A percentile compares a stretch with the other conserved stretches of the same genome.
phyloP scores from a whole-genome alignment of 2,888 invertebrate genomes.

The Acanthosepion lycidas region DNA sequence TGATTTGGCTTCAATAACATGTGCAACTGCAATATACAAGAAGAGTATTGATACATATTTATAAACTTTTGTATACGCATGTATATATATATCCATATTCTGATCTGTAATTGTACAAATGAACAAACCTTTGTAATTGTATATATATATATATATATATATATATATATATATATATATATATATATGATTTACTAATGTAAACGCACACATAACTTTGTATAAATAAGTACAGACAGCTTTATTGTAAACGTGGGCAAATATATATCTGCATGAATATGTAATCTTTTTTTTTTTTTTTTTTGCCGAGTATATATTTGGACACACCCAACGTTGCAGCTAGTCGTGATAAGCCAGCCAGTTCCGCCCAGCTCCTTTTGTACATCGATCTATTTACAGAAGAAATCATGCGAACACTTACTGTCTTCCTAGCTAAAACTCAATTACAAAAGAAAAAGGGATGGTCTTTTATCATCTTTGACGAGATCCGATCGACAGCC shows the following conservation, averaged over 20 bases:
- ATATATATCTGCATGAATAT: neutral
- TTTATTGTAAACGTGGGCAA: neutral
- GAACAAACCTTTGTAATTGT: no score
- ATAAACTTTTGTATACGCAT: no score
- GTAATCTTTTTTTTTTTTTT: neutral
- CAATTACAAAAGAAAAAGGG: slow-evolving; percentile 23
- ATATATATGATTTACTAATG: neutral
- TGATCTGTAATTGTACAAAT: no score
- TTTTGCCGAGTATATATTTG: neutral
- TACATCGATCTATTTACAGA: slow-evolving; percentile 12
- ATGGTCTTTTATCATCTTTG: neutral
- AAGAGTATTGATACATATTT: no score
- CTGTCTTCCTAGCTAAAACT: neutral
- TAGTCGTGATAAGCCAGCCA: neutral
- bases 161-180: neutral
- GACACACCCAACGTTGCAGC: neutral
- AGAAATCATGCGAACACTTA: neutral
- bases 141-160: no score
- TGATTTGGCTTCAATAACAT: no score
- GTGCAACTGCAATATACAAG: no score
- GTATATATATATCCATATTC: no score
- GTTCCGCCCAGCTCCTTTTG: neutral
- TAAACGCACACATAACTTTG: neutral
- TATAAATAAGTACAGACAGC: neutral
- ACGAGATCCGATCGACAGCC: slow-evolving; percentile 33